Evolutionary conservation across 2,888 invertebrate species (phyloP).

Genomic region (Meteorus cinctellus): DNA sequence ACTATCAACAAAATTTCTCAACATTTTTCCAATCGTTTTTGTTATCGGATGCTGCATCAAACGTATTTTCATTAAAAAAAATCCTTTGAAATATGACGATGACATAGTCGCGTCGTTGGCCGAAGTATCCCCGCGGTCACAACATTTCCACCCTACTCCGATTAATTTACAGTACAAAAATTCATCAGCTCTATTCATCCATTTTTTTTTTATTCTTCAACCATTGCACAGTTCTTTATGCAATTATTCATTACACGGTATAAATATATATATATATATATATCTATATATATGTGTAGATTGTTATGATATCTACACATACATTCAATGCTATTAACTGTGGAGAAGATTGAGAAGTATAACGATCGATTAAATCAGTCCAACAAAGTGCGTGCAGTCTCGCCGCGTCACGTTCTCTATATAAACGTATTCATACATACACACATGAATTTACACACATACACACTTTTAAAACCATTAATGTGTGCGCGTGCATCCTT

Average conservation of each 20-base stretch:
- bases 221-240: neutral
- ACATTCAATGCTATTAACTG: conserved; percentile 17
- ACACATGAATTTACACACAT: neutral
- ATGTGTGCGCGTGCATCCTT: conserved; percentile 36
- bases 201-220: neutral
- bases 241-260: neutral
- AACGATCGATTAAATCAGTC: conserved; percentile 53
- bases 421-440: neutral
- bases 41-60: too few relatives aligned
- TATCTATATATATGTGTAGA: conserved; percentile 10
- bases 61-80: too few relatives aligned
- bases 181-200: neutral
- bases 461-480: conserved; percentile 46
- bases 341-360: conserved; percentile 51
- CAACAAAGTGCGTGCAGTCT: conserved; percentile 33
- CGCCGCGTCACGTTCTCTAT: neutral
- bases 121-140: too few relatives aligned
- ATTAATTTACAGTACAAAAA: neutral
- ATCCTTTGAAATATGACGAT: too few relatives aligned
- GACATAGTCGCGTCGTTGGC: too few relatives aligned
- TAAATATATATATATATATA: neutral
- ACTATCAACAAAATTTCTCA: too few relatives aligned
- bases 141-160: too few relatives aligned
- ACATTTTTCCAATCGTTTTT: too few relatives aligned
- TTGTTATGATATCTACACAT: neutral